Percentiles rank a stretch among this genome's conserved stretches.
phyloP scores from a whole-genome alignment of 2,113 vertebrate genomes.

The Chloebia gouldiae region DNA sequence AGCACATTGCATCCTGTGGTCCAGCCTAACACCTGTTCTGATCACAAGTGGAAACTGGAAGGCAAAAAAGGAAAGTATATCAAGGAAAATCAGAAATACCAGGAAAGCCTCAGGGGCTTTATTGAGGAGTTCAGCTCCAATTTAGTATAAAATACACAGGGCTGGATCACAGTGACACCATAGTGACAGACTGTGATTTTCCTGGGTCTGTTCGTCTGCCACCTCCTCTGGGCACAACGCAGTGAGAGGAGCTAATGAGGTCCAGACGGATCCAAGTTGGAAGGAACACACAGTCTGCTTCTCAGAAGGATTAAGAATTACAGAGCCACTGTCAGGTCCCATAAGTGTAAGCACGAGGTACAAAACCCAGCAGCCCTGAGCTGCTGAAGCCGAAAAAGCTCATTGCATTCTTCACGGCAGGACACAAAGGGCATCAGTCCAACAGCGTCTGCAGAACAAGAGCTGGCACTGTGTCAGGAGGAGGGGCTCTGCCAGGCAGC shows the following conservation, averaged over 20 bases:
- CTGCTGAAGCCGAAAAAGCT: background rate
- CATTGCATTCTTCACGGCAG: background rate
- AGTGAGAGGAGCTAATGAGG: conserved; percentile 12
- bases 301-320: conserved; percentile 52
- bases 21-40: background rate
- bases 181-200: background rate
- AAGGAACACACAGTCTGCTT: conserved; percentile 36
- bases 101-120: background rate
- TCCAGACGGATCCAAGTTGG: conserved; percentile 4
- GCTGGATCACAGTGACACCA: background rate
- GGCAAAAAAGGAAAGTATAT: background rate
- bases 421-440: background rate
- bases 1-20: background rate
- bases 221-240: background rate
- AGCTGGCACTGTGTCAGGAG: background rate
- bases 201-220: background rate
- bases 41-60: background rate
- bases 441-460: background rate
- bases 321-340: conserved; percentile 46
- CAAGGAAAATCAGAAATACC: background rate
- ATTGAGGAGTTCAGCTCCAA: background rate
- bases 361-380: conserved; percentile 12
- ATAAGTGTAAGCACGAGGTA: conserved; percentile 27
- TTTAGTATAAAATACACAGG: background rate
- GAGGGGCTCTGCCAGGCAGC: background rate